Evolutionary conservation across 2,888 invertebrate genomes (phyloP).

Genomic region (Theristus sp.): DNA sequence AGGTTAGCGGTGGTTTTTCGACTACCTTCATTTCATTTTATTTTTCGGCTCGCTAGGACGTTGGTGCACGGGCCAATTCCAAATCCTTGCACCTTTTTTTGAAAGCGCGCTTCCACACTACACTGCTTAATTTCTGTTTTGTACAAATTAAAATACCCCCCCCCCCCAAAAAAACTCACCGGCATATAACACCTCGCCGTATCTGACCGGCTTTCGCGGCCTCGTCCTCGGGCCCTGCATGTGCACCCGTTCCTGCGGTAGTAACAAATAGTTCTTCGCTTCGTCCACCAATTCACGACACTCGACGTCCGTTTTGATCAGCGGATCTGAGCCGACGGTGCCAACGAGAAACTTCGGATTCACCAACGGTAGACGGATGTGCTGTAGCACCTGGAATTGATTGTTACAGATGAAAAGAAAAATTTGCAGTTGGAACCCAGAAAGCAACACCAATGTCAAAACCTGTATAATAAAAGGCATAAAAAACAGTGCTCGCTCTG

Average conservation of each 20-base stretch:
- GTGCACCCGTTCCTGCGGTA: slow-evolving; percentile 50
- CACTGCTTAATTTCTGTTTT: too few species aligned
- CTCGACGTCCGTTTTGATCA: slow-evolving; percentile 68
- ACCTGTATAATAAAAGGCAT: not conserved
- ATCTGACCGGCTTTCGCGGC: slow-evolving; percentile 76
- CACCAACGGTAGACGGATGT: slow-evolving; percentile 79
- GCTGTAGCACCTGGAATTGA: slow-evolving; percentile 62
- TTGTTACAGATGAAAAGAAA: too few species aligned
- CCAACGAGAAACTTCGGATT: slow-evolving; percentile 95
- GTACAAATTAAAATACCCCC: too few species aligned
- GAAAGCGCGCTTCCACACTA: too few species aligned
- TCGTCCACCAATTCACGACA: slow-evolving; percentile 94
- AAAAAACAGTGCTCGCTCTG: too few species aligned
- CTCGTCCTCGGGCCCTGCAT: slow-evolving; percentile 52
- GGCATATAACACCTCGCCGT: slow-evolving; percentile 89
- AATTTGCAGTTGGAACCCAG: too few species aligned
- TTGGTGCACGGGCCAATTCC: too few species aligned
- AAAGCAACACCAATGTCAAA: too few species aligned
- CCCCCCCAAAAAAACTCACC: slow-evolving; percentile 21
- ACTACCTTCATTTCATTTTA: too few species aligned
- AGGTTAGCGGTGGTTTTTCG: too few species aligned
- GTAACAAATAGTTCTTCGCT: slow-evolving; percentile 86
- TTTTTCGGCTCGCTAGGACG: too few species aligned
- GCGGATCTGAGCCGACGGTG: slow-evolving; percentile 82
- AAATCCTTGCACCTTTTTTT: too few species aligned